Conservation (phyloP, 2,888 invertebrate species). For the Standfussiana lucernea region DNA sequence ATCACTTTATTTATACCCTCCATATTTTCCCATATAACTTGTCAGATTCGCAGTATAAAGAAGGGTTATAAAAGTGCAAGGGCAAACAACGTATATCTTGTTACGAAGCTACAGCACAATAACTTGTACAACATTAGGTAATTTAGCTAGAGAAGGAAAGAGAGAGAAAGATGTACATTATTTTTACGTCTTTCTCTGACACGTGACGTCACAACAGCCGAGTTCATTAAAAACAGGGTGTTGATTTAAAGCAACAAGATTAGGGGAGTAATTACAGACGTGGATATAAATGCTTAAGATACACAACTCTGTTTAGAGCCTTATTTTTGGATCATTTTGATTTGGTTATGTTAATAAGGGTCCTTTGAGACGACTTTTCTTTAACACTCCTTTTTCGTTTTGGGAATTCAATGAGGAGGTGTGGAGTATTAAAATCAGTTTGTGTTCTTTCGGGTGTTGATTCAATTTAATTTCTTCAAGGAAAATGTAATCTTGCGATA, state of each 20-base stretch:
- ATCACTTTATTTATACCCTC: constrained; percentile 17
- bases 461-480: not conserved
- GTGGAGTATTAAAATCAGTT: constrained; percentile 21
- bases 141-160: constrained; percentile 31
- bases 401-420: not conserved
- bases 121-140: constrained; percentile 35
- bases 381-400: constrained; percentile 13
- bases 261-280: constrained; percentile 65
- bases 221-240: constrained; percentile 69
- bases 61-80: constrained; percentile 27
- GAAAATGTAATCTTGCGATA: not conserved
- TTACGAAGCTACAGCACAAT: constrained; percentile 30
- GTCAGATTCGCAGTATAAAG: constrained; percentile 9
- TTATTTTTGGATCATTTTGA: constrained; percentile 44
- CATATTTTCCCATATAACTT: constrained; percentile 15
- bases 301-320: constrained; percentile 33
- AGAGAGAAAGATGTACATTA: not conserved
- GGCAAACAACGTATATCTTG: constrained; percentile 38
- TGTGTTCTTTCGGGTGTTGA: not conserved
- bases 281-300: constrained; percentile 52
- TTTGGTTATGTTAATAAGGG: constrained; percentile 50
- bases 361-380: constrained; percentile 17
- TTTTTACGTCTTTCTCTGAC: constrained; percentile 25
- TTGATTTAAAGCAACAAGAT: constrained; percentile 67
- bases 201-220: constrained; percentile 44